Base-by-base conservation (phyloP, 2,113 vertebrate genomes). In the Hylia prasina region DNA sequence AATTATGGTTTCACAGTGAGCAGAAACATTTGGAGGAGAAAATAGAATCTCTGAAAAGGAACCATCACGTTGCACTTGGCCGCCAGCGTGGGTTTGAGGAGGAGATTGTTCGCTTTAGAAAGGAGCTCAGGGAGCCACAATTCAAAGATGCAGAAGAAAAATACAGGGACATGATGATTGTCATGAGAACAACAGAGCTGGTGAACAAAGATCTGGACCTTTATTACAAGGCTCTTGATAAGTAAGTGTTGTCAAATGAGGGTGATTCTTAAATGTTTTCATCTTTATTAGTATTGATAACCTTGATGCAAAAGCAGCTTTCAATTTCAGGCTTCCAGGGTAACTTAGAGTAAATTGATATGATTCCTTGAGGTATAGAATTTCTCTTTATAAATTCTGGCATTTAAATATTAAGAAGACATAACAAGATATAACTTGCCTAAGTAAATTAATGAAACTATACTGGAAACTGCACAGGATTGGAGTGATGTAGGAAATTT, bases 171-270 rank as follows among this genome's bases (percentile, higher is more conserved):
- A 99, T 98, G 98, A 99, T 99, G 99, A 99, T 99, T 80, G 95
- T 98, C 31, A 99, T 99, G 99, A 98, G 99, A 84, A 99, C 99
- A 54, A 99, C 99, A 13, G 99, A 99, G 96, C 98, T 99, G 80
- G 99, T 98, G 9, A 99, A 99, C 95, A 99, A 99, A 94, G 99
- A 99, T 89, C 97, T 99, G 91, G 98, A 99, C 92, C 98, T 99
- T 89, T 99, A 99, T 95, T 99, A 99, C 97, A 99, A 99, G 95
- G 99, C 99, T 47, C 98, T 99, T 7, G 99, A 99, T 97, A 99
- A 99, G 99, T 99, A 95, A 98, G 99, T 99, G 25, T 51, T 78
- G 47, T 51, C 16, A 7, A 30, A 4, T 10, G 35, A n/a, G 56
- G 21, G 18, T 18, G 13, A 18, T 82, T 88, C 42, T 66, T 33